These are phyloP conservation scores for Merops nubicus DNA, from an alignment of 2,113 vertebrate genomes.

Conservation along the genomic window DNA sequence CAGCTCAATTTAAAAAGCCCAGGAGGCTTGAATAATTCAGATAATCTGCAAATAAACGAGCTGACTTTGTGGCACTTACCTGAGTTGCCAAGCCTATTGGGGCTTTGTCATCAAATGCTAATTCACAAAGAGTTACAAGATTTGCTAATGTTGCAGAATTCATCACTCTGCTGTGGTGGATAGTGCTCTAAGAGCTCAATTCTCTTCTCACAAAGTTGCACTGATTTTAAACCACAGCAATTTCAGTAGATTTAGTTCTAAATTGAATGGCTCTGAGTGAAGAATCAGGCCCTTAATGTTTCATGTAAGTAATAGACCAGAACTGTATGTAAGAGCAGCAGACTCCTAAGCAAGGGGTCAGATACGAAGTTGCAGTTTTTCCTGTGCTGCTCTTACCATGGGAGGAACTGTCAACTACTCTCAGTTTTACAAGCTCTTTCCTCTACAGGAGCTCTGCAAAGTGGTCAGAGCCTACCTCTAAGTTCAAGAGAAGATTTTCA, in stretches of 20 bases:
- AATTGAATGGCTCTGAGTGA: background rate
- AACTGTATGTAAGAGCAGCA: background rate
- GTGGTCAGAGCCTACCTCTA: background rate
- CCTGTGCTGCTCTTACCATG: background rate
- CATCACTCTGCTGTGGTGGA: background rate
- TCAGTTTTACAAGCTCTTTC: background rate
- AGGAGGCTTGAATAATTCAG: conserved; percentile 55
- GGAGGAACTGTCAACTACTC: background rate
- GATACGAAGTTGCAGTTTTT: background rate
- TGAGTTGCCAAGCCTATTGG: conserved; percentile 32
- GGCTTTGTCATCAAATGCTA: conserved; percentile 41
- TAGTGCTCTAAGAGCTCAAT: background rate
- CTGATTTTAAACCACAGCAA: background rate
- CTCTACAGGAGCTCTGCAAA: background rate
- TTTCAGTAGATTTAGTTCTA: background rate
- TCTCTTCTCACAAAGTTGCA: background rate
- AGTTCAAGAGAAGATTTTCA: background rate
- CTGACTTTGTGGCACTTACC: conserved; percentile 28
- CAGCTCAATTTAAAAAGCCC: conserved; percentile 36
- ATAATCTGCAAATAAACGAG: conserved; percentile 44
- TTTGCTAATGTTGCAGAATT: conserved; percentile 52
- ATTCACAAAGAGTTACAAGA: conserved; percentile 40
- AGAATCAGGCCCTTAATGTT: background rate
- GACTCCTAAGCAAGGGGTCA: background rate
- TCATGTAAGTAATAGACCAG: background rate